Evolutionary conservation across 2,797 vertebrate species (phyloP), one percentile per base, ranked within the genome.

Genomic region (Mustela erminea): DNA sequence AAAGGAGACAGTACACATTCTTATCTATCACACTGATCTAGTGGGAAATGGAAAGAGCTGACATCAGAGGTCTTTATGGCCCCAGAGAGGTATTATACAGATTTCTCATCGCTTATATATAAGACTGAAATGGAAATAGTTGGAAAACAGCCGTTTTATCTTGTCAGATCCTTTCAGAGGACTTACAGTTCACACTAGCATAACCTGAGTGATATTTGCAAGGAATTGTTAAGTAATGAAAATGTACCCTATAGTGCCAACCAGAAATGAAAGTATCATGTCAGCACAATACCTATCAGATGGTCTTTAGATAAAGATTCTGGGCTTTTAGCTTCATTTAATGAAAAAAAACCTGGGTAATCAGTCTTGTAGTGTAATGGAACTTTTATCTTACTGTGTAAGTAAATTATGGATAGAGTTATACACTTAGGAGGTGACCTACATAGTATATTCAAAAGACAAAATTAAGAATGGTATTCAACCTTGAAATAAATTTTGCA

Each of bases 231-330:
- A 58, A 29, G 54, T 93, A 75, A 49, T 27, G 56, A 93, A 87
- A 87, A 68, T 83, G 89, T 92, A 94, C 88, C 75, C 32, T 77
- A 32, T 14, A n/a, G 64, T 68, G 80, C 29, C 81, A 85, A 84
- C 49, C 38, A 60, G 21, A 90, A 29, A 80, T 78, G n/a, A 77
- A 96, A 97, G 38, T 7, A 82, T 87, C 52, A 17, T 90, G 21
- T 93, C 75, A 74, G 43, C 21, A 86, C 27, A 68, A 27, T 85
- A 90, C 87, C 66, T 43, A 20, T 64, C 81, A 54, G 52, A 41
- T 97, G 60, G 68, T 88, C 54, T 95, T 90, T n/a, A 86, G 89
- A 86, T 96, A 95, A 95, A 96, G 72, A 98, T 93, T 95, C 94
- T 77, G 8, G 25, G 85, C 85, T 90, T 96, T 97, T 88, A 92